A percentile compares a stretch with the other conserved stretches of the same genome.
Conservation (phyloP, 1,140 invertebrate species). For the Tyrophagus putrescentiae region DNA sequence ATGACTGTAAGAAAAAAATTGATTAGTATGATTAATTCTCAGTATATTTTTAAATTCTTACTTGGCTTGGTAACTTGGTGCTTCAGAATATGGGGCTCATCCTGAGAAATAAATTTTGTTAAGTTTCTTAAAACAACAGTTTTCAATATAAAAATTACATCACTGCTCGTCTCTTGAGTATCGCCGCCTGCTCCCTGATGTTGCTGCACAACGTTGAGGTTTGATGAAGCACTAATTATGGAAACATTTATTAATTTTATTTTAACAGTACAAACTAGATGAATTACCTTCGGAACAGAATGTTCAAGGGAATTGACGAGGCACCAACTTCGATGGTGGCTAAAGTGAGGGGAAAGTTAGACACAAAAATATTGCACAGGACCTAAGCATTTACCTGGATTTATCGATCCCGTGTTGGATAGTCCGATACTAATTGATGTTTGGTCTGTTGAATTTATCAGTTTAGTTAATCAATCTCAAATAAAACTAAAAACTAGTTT, state of each 20-base stretch:
- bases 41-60: background rate
- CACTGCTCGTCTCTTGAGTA: too few relatives aligned
- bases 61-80: slow-evolving; percentile 4
- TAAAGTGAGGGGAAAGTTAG: background rate
- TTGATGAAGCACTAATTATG: slow-evolving; percentile 3
- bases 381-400: too few relatives aligned
- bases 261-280: too few relatives aligned
- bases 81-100: slow-evolving; percentile 11
- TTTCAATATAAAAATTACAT: background rate
- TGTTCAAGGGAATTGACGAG: slow-evolving; percentile 8
- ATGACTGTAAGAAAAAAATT: background rate
- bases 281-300: slow-evolving; percentile 16
- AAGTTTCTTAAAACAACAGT: background rate
- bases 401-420: too few relatives aligned
- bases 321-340: slow-evolving; percentile 13
- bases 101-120: background rate
- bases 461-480: too few relatives aligned
- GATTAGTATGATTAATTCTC: background rate
- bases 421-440: too few relatives aligned
- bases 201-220: slow-evolving; percentile 9
- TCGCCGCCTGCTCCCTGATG: slow-evolving; percentile 3
- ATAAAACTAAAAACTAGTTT: too few relatives aligned
- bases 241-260: too few relatives aligned
- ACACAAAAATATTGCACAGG: background rate
- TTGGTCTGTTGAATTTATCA: too few relatives aligned